Percentiles rank a stretch among this genome's conserved stretches.
These are phyloP conservation scores for Bovichtus diacanthus DNA, from an alignment of 2,797 vertebrate species.

Conservation along the genomic window DNA sequence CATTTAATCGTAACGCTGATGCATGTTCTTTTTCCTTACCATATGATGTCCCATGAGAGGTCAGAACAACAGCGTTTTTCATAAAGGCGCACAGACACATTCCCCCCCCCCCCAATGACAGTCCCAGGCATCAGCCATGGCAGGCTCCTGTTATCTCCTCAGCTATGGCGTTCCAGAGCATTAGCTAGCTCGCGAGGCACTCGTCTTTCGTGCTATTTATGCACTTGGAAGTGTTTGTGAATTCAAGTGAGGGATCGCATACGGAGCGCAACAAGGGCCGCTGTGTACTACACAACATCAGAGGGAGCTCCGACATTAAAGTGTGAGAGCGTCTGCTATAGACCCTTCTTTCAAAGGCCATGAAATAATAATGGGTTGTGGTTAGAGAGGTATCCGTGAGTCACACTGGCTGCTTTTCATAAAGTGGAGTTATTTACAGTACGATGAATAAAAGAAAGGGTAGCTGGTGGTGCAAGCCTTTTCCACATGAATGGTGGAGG, in stretches of 20 bases:
- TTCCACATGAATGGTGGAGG: constrained; percentile 80
- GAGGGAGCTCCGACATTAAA: constrained; percentile 85
- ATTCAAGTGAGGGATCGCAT: constrained; percentile 87
- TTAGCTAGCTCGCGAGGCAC: constrained; percentile 82
- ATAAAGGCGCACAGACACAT: constrained; percentile 61
- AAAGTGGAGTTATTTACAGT: constrained; percentile 90
- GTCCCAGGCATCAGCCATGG: constrained; percentile 74
- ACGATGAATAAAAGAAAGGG: constrained; percentile 89
- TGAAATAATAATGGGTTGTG: constrained; percentile 90
- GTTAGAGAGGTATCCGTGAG: constrained; percentile 87
- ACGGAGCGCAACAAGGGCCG: constrained; percentile 85
- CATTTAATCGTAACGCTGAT: constrained; percentile 82
- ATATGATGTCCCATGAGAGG: constrained; percentile 80
- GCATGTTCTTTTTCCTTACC: constrained; percentile 74
- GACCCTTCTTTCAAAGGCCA: constrained; percentile 88
- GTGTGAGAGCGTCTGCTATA: constrained; percentile 80
- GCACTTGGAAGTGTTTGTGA: constrained; percentile 89
- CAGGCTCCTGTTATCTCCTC: constrained; percentile 82
- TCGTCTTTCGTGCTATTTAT: constrained; percentile 83
- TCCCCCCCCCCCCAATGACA: constrained; percentile 56
- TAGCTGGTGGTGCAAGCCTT: constrained; percentile 81
- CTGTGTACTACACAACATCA: constrained; percentile 89
- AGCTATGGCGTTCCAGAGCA: constrained; percentile 81
- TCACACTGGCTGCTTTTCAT: constrained; percentile 89
- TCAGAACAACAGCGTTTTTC: constrained; percentile 78